Base-by-base conservation (phyloP, 2,113 vertebrate species). In the Phrynosoma blainvillii region DNA sequence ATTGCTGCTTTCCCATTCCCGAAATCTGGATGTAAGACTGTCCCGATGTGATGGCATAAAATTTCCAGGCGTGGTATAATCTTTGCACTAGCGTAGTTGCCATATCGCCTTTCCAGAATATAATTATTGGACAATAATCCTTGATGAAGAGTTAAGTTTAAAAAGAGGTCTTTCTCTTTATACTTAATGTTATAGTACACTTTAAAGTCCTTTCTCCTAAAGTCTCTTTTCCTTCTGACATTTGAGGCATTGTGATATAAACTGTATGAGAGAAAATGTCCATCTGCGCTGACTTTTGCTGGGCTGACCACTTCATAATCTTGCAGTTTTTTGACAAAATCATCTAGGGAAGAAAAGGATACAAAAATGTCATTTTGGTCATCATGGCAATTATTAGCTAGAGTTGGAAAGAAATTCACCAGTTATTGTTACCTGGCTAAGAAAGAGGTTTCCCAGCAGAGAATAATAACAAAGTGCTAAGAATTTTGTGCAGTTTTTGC, bases 171-270 rank as follows among this genome's bases (percentile, higher is more conserved):
- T 87, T 93, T 95, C 52, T 97, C 96, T 32, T 96, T 81, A 0
- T 98, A 96, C 59, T 90, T 94, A 81, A 99, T 95, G 93, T 94
- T 97, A 87, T 99, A 99, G 95, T 98, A 98, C 20, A 99, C 95
- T 8, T 68, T 93, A 7, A 82, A 91, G 80, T 96, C 95, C 0
- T 85, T 85, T 59, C 84, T 78, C 79, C 40, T 75, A 0, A 97
- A 88, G 71, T 97, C 96, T 93, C 98, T 97, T 94, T 96, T 98
- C 87, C 92, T 95, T 89, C 97, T 96, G 0, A 91, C 88, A 74
- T 89, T 87, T 42, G 87, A 90, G 76, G 96, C 84, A 68, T 96
- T 92, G 84, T 97, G 97, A 27, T 94, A 92, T 89, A 99, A 91
- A 83, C 91, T 94, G 88, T 98, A 96, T 2, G 99, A 98, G 70